phyloP scores from a whole-genome alignment of 2,888 invertebrate species.

The Slavum lentiscoides region DNA sequence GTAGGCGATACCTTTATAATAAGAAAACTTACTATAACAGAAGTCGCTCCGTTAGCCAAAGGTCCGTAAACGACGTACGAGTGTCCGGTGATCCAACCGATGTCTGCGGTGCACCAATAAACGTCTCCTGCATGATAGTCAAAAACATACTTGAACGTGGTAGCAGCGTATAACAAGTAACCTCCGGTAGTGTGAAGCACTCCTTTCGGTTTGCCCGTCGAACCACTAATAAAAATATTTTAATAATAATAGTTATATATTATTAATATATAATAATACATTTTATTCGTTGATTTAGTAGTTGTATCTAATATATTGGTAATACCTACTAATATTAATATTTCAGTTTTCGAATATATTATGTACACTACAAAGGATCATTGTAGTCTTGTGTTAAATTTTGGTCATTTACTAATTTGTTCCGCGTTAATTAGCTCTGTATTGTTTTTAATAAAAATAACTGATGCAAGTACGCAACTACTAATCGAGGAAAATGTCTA shows the following conservation, averaged over 20 bases:
- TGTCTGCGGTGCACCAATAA: slow-evolving; percentile 94
- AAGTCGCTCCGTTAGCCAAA: slow-evolving; percentile 88
- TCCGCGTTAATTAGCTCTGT: neutral
- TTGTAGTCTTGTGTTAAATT: neutral
- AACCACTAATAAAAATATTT: slow-evolving; percentile 67
- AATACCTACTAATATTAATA: too few species aligned
- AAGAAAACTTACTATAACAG: slow-evolving; percentile 77
- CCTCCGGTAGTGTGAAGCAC: slow-evolving; percentile 94
- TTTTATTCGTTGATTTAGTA: too few species aligned
- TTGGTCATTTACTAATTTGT: too few species aligned
- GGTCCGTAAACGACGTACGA: slow-evolving; percentile 94
- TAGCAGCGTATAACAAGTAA: slow-evolving; percentile 89
- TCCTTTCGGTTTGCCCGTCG: slow-evolving; percentile 98
- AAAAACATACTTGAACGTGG: slow-evolving; percentile 94
- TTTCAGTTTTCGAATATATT: too few species aligned
- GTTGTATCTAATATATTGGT: too few species aligned
- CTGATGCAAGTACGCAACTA: neutral
- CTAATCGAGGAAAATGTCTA: neutral
- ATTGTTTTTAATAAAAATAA: neutral
- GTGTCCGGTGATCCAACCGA: slow-evolving; percentile 96
- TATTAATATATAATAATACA: too few species aligned
- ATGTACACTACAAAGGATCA: too few species aligned
- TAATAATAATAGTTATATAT: too few species aligned
- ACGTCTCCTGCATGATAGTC: slow-evolving; percentile 83
- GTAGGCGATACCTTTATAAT: neutral